Percentiles rank a stretch among this genome's conserved stretches.
Conservation (phyloP, 2,888 invertebrate genomes). For the Drosophila cognata region DNA sequence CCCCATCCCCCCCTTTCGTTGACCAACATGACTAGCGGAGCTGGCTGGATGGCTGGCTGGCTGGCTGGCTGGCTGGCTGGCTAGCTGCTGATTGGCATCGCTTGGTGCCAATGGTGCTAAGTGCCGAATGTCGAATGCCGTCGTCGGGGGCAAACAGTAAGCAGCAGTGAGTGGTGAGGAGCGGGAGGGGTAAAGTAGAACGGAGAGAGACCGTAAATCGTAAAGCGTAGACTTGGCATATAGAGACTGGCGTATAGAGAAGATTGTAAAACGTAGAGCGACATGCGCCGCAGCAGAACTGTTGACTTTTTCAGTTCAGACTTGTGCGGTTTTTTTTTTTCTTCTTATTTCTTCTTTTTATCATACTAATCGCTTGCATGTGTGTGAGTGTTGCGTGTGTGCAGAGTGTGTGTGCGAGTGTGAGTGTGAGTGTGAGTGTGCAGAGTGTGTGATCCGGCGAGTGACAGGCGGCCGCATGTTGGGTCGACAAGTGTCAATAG, state of each 20-base stretch:
- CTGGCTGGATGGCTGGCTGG: slow-evolving; percentile 38
- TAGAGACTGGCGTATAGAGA: slow-evolving; percentile 29
- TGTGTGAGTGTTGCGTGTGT: slow-evolving; percentile 20
- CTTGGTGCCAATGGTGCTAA: slow-evolving; percentile 78
- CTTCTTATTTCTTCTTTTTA: slow-evolving; percentile 22
- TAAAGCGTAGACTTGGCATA: slow-evolving; percentile 29
- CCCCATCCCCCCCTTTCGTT: neutral
- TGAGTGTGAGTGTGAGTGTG: slow-evolving; percentile 29
- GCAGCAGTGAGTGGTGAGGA: neutral
- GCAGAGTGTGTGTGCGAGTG: slow-evolving; percentile 16
- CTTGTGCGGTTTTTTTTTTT: slow-evolving; percentile 29
- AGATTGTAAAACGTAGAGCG: slow-evolving; percentile 34
- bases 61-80: slow-evolving; percentile 36
- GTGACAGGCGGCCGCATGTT: slow-evolving; percentile 74
- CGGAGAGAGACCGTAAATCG: slow-evolving; percentile 22
- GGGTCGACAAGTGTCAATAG: slow-evolving; percentile 83
- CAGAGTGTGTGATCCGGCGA: slow-evolving; percentile 64
- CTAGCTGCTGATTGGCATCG: slow-evolving; percentile 67
- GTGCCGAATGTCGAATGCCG: slow-evolving; percentile 80
- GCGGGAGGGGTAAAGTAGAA: neutral
- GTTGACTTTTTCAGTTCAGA: slow-evolving; percentile 76
- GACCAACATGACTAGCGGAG: slow-evolving; percentile 31
- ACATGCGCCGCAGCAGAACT: slow-evolving; percentile 66
- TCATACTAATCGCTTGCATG: slow-evolving; percentile 46
- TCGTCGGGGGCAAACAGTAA: slow-evolving; percentile 29